These are phyloP conservation scores for Hippopotamus amphibius DNA, from an alignment of 2,113 vertebrate species.

Conservation along the genomic window DNA sequence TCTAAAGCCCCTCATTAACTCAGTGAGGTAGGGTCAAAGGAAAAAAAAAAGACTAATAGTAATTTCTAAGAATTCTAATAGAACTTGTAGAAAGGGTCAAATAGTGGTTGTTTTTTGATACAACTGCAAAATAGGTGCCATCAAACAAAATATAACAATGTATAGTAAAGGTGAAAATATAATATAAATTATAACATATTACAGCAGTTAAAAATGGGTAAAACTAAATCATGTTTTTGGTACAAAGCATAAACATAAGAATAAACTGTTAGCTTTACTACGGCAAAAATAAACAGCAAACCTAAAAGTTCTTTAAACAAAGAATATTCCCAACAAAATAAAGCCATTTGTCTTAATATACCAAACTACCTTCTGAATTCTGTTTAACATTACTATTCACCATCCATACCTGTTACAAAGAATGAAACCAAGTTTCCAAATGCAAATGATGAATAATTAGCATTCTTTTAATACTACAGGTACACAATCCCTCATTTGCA, in stretches of 20 bases:
- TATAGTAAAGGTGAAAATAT: slow-evolving; percentile 41
- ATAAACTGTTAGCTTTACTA: slow-evolving; percentile 15
- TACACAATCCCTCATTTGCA: background rate
- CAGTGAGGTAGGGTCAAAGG: background rate
- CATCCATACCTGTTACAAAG: slow-evolving; percentile 25
- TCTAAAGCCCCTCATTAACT: slow-evolving; percentile 25
- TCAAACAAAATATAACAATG: slow-evolving; percentile 30
- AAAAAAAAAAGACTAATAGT: background rate
- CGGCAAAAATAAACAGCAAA: slow-evolving; percentile 43
- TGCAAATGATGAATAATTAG: background rate
- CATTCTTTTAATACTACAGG: background rate
- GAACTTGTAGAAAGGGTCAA: slow-evolving; percentile 36
- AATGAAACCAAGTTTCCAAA: slow-evolving; percentile 48
- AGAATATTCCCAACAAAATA: slow-evolving; percentile 36
- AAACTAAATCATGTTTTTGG: slow-evolving; percentile 46
- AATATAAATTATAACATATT: background rate
- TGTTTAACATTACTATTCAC: slow-evolving; percentile 12
- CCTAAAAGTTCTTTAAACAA: slow-evolving; percentile 42
- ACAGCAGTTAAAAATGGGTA: slow-evolving; percentile 1
- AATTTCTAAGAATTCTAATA: slow-evolving; percentile 52
- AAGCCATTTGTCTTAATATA: slow-evolving; percentile 3
- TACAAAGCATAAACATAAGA: background rate
- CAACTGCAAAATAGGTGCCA: slow-evolving; percentile 15
- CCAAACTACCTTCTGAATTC: slow-evolving; percentile 23
- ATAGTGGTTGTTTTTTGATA: slow-evolving; percentile 43